Evolutionary conservation across 2,888 invertebrate genomes (phyloP).

Genomic region (Trissolcus japonicus): DNA sequence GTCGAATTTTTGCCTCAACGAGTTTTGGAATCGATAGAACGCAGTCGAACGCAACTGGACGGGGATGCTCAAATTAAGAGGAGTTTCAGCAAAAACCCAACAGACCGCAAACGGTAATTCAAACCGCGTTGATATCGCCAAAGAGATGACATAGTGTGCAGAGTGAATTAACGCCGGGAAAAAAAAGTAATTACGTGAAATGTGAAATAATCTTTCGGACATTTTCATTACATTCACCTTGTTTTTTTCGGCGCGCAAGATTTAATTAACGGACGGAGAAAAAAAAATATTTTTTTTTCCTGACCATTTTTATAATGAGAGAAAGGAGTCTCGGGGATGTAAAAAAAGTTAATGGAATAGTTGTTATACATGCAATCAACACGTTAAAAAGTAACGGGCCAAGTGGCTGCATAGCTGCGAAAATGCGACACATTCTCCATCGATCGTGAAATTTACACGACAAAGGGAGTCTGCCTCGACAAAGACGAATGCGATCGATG

Average conservation of each 20-base stretch:
- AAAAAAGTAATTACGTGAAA: slow-evolving; percentile 15
- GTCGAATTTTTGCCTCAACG: slow-evolving; percentile 49
- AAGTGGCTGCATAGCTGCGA: slow-evolving; percentile 32
- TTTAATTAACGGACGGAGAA: not conserved
- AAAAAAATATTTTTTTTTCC: not conserved
- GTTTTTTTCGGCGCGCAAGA: not conserved
- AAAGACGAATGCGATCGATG: slow-evolving; percentile 54
- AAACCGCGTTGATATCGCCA: slow-evolving; percentile 15
- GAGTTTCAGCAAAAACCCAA: slow-evolving; percentile 38
- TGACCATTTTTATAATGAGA: no score
- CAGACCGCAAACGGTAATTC: slow-evolving; percentile 44
- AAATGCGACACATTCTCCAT: slow-evolving; percentile 51
- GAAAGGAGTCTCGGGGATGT: no score
- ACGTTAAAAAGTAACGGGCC: slow-evolving; percentile 28
- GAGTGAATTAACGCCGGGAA: slow-evolving; percentile 19
- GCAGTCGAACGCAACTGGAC: slow-evolving; percentile 38
- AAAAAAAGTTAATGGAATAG: not conserved
- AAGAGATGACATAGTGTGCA: slow-evolving; percentile 24
- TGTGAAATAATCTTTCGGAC: not conserved
- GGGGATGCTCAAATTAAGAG: slow-evolving; percentile 44
- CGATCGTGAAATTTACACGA: slow-evolving; percentile 55
- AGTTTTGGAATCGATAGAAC: slow-evolving; percentile 49
- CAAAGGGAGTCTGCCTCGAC: slow-evolving; percentile 50
- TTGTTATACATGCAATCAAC: slow-evolving; percentile 10
- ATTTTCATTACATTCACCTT: not conserved